Base-by-base conservation (phyloP, 2,888 invertebrate genomes). In the Tribolium freemani region DNA sequence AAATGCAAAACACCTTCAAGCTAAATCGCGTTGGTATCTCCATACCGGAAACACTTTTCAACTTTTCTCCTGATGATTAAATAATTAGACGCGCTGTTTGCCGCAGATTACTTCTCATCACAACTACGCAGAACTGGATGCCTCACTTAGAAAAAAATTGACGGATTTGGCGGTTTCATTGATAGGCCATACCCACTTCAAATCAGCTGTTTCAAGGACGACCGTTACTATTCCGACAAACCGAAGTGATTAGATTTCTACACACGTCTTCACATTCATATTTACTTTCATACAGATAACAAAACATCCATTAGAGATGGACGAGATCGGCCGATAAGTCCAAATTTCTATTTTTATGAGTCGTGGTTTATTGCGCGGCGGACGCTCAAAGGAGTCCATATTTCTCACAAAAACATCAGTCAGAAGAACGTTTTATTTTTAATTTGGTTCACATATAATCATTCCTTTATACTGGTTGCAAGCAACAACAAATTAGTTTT, bases 171-270 rank as follows among this genome's bases (percentile, higher is more conserved):
- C 46, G 58, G 46, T 50, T 67, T 67, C 67, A 67, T 54, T 63
- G 45, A 53, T 67, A 16, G 16, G 16, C 16, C 16, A 16, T 16
- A 57, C n/a, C 10, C 10, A 44, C 16, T 20, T 61, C 10, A 71
- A 76, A 75, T 75, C 78, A 78, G 77, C 78, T 78, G 78, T 76
- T 78, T 76, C 75, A 78, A 77, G 77, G 76, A 74, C 77, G 58
- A 73, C 78, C 76, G 78, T 78, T 78, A 75, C 60, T 58, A 45
- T 67, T 56, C 56, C 56, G 10, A 46, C 67, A 26, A 51, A 31
- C 26, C 48, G 16, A 16, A 16, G 16, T 68, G 38, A 58, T 67
- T 54, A 54, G 10, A 44, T 53, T 56, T 69, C 69, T 16, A 20
- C 21, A 31, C 67, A 30, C 56, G 57, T 57, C 48, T 56, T 56